These are phyloP conservation scores for Pavo muticus DNA, from an alignment of 2,113 vertebrate genomes.

Conservation along the genomic window DNA sequence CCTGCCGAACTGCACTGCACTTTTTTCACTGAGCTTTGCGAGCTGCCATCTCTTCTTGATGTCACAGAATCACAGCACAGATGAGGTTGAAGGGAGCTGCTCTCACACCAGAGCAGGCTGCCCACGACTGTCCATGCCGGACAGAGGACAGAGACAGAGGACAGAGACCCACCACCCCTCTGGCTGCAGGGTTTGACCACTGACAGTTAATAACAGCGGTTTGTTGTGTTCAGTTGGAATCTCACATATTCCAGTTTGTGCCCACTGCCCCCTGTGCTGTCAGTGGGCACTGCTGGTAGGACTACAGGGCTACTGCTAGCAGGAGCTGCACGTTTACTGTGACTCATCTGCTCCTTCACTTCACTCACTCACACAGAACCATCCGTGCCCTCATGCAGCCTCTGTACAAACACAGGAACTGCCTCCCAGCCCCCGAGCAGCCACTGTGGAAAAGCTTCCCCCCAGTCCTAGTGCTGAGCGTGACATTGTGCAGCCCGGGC, in stretches of 20 bases:
- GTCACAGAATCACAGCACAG: background rate
- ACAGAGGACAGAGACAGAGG: background rate
- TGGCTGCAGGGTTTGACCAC: background rate
- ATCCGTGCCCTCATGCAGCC: fast-evolving
- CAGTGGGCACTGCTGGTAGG: too few species aligned
- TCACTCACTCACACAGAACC: background rate
- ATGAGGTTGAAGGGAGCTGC: background rate
- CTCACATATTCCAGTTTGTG: background rate
- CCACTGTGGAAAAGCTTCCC: background rate
- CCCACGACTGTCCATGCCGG: background rate
- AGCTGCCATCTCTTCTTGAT: background rate
- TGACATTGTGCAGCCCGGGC: fast-evolving
- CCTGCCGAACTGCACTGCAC: fast-evolving
- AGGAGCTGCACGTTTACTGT: fast-evolving
- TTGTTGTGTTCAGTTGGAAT: background rate
- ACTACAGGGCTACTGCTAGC: fast-evolving
- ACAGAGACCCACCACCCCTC: fast-evolving
- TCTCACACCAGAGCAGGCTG: background rate
- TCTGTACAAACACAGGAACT: background rate
- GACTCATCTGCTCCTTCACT: background rate
- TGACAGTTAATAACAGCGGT: background rate
- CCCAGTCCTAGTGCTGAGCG: background rate
- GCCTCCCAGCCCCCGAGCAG: background rate
- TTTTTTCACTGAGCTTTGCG: background rate
- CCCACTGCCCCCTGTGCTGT: background rate